These are phyloP conservation scores for silkworm (Bombyx mori) DNA, from an alignment of 1,140 invertebrate species.

Conservation along the genomic window DNA sequence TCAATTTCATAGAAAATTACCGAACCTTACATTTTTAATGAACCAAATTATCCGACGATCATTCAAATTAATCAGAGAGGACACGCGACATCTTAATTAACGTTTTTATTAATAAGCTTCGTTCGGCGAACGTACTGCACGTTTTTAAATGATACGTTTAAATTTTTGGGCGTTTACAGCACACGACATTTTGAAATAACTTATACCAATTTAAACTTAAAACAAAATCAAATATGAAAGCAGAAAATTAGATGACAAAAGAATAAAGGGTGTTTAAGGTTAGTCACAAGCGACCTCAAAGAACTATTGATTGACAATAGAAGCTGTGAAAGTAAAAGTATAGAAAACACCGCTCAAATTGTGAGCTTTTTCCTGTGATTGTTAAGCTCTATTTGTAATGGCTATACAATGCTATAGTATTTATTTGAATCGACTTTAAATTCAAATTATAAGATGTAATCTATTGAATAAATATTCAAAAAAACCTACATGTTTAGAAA, in stretches of 20 bases:
- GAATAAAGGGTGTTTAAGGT: too few relatives aligned
- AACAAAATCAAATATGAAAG: too few relatives aligned
- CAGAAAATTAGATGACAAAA: too few relatives aligned
- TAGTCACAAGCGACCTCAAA: too few relatives aligned
- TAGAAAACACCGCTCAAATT: too few relatives aligned
- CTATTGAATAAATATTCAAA: neutral
- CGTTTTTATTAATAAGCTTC: conserved; percentile 55
- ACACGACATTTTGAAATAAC: neutral
- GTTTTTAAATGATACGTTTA: conserved; percentile 39
- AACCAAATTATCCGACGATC: conserved; percentile 35
- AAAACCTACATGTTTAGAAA: neutral
- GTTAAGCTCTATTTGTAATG: too few relatives aligned
- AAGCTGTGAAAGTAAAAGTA: too few relatives aligned
- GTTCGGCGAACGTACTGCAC: conserved; percentile 41
- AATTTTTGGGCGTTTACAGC: conserved; percentile 1
- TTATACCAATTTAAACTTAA: too few relatives aligned
- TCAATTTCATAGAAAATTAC: too few relatives aligned
- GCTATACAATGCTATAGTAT: too few relatives aligned
- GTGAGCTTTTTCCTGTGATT: too few relatives aligned
- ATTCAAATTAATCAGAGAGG: conserved; percentile 49
- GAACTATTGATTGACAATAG: too few relatives aligned
- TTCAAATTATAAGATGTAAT: neutral
- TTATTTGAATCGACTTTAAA: neutral
- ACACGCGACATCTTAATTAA: conserved; percentile 60
- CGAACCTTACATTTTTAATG: conserved; percentile 42